Evolutionary conservation across 92 coral and sea anemone genomes (phyloP).

Genomic region (Umimayanthus chanpuru): DNA sequence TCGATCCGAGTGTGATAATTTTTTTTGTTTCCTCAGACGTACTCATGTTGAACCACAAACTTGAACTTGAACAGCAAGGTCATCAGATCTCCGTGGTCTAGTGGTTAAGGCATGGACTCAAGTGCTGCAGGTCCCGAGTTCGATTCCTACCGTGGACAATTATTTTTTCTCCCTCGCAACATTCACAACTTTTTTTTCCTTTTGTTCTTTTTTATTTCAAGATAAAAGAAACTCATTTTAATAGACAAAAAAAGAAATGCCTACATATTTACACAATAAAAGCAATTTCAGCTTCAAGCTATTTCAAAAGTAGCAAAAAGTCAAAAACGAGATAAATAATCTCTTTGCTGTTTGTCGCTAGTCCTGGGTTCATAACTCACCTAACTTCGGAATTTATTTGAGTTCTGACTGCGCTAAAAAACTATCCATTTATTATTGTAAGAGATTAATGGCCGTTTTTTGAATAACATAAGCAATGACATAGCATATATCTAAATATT

Average conservation of each 20-base stretch:
- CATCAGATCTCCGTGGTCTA: neutral
- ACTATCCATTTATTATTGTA: constrained; percentile 18
- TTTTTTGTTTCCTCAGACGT: constrained; percentile 29
- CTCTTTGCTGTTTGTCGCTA: constrained; percentile 13
- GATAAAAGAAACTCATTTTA: constrained; percentile 32
- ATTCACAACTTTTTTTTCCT: neutral
- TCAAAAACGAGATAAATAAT: constrained; percentile 29
- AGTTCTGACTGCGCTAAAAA: constrained; percentile 28
- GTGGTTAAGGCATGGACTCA: constrained; percentile 18
- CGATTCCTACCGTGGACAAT: constrained; percentile 15
- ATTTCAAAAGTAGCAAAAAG: constrained; percentile 14
- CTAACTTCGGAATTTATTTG: constrained; percentile 13
- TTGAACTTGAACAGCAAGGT: constrained; percentile 19
- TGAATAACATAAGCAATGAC: constrained; percentile 21
- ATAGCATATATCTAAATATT: constrained; percentile 20
- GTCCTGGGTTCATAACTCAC: constrained; percentile 17
- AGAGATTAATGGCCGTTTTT: constrained; percentile 35
- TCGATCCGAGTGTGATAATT: constrained; percentile 37
- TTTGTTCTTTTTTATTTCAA: constrained; percentile 26
- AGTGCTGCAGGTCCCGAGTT: constrained; percentile 29
- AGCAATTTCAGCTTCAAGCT: constrained; percentile 20
- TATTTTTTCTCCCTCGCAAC: neutral
- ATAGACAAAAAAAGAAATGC: constrained; percentile 30
- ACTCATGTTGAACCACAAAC: constrained; percentile 36
- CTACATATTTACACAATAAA: constrained; percentile 38